Percentiles rank a stretch among this genome's conserved stretches.
These are phyloP conservation scores for Protobothrops mucrosquamatus DNA, from an alignment of 2,113 vertebrate species.

Conservation along the genomic window DNA sequence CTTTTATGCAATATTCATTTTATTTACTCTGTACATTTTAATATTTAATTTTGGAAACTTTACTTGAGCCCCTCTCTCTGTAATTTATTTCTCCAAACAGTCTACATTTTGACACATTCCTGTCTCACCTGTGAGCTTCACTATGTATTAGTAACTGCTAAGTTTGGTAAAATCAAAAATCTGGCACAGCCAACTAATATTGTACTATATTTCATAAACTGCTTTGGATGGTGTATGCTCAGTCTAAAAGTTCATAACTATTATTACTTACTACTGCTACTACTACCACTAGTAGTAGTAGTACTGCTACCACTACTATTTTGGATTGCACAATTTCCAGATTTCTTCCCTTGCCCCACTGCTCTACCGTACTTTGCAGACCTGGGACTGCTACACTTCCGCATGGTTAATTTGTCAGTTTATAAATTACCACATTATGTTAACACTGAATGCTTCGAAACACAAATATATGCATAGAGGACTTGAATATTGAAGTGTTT, in stretches of 20 bases:
- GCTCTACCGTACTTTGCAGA: slow-evolving; percentile 62
- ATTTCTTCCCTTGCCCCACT: slow-evolving; percentile 26
- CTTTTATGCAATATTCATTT: slow-evolving; percentile 48
- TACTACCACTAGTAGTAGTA: slow-evolving; percentile 50
- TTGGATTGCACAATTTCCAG: slow-evolving; percentile 44
- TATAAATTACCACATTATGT: slow-evolving; percentile 78
- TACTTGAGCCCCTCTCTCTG: not conserved
- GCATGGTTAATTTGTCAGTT: slow-evolving; percentile 79
- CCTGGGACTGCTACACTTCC: slow-evolving; percentile 69
- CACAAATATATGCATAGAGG: slow-evolving; percentile 77
- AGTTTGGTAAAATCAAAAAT: slow-evolving; percentile 44
- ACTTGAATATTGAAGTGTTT: slow-evolving; percentile 76
- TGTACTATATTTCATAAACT: slow-evolving; percentile 13
- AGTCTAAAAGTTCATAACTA: slow-evolving; percentile 8
- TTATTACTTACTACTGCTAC: not conserved
- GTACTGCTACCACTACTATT: slow-evolving; percentile 55
- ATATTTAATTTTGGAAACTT: slow-evolving; percentile 42
- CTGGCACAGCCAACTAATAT: slow-evolving; percentile 53
- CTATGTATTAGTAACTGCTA: slow-evolving; percentile 32
- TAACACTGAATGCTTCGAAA: slow-evolving; percentile 76
- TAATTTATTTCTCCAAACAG: slow-evolving; percentile 15
- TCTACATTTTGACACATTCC: not conserved
- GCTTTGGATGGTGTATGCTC: not conserved
- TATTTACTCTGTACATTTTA: slow-evolving; percentile 17
- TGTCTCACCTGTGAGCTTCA: slow-evolving; percentile 26